phyloP scores from a whole-genome alignment of 1,140 invertebrate genomes.

The Caenorhabditis latens region DNA sequence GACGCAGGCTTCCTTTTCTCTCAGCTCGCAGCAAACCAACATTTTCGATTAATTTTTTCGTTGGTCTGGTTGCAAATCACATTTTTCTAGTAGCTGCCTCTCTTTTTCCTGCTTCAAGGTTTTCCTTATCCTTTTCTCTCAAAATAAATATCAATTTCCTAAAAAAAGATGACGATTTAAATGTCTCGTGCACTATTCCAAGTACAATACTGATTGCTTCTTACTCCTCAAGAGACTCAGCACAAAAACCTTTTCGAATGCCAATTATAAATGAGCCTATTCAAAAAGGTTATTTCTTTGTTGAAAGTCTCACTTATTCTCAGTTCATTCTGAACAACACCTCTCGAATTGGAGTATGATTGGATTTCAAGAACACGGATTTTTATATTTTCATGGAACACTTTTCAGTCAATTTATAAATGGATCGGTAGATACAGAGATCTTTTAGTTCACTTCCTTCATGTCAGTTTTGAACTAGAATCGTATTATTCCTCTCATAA shows the following conservation, averaged over 20 bases:
- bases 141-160: constrained; percentile 4
- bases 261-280: neutral
- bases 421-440: too few relatives aligned
- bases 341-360: too few relatives aligned
- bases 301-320: neutral
- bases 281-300: constrained; percentile 19
- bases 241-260: neutral
- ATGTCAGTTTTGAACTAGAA: too few relatives aligned
- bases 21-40: neutral
- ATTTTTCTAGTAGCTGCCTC: neutral
- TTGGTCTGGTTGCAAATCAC: constrained; percentile 32
- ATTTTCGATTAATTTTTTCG: constrained; percentile 32
- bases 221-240: too few relatives aligned
- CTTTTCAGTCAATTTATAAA: too few relatives aligned
- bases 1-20: neutral
- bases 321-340: neutral
- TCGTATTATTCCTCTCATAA: too few relatives aligned
- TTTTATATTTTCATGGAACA: too few relatives aligned
- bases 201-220: neutral
- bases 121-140: neutral
- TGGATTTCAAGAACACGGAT: too few relatives aligned
- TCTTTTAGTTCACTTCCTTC: too few relatives aligned
- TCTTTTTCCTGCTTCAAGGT: neutral
- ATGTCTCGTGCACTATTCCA: neutral
- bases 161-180: constrained; percentile 26